Conservation (phyloP, 2,113 vertebrate species). For the Pandion haliaetus region DNA sequence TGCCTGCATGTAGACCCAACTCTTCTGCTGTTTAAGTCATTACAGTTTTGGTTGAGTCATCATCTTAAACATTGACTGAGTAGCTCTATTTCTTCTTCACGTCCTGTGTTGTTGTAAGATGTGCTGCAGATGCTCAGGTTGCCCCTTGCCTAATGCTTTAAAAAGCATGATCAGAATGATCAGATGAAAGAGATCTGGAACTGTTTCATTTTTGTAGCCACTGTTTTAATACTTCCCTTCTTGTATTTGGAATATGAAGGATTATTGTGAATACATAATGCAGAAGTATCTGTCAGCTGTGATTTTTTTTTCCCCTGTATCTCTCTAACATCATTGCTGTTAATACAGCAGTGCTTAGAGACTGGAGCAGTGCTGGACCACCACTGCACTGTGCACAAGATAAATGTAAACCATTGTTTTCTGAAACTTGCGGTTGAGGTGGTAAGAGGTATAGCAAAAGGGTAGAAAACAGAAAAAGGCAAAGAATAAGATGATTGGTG, state of each 20-base stretch:
- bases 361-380: not conserved
- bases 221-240: not conserved
- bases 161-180: not conserved
- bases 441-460: not conserved
- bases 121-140: not conserved
- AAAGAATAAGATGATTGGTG: not conserved
- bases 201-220: not conserved
- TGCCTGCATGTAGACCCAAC: not conserved
- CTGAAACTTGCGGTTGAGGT: not conserved
- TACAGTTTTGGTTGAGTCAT: not conserved
- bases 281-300: slow-evolving; percentile 25
- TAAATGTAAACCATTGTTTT: not conserved
- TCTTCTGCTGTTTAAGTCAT: not conserved
- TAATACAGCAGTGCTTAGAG: slow-evolving; percentile 1
- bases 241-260: not conserved
- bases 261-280: slow-evolving; percentile 4
- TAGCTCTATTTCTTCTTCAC: not conserved
- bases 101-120: not conserved
- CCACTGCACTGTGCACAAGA: not conserved
- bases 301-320: not conserved
- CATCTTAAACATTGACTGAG: not conserved
- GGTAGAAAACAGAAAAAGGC: not conserved
- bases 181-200: not conserved
- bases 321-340: not conserved
- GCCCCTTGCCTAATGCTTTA: not conserved